Evolutionary conservation across 2,888 invertebrate species (phyloP).

Genomic region (Macrophya alboannulata): DNA sequence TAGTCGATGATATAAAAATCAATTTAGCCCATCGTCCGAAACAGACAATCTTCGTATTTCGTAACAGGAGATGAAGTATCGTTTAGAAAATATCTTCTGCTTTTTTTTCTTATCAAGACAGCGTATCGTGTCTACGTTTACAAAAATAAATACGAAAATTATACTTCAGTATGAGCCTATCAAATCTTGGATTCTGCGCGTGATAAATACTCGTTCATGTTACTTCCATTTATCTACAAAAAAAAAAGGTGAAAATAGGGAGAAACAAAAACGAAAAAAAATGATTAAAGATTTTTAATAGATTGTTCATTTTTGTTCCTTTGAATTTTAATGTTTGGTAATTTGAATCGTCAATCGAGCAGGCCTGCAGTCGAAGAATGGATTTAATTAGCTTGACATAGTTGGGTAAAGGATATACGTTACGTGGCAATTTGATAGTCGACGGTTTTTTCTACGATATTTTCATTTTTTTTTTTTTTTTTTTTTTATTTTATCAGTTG

Average conservation of each 20-base stretch:
- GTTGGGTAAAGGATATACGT: neutral
- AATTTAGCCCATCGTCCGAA: neutral
- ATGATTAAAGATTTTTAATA: neutral
- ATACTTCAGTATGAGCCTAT: neutral
- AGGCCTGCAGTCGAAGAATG: constrained; percentile 20
- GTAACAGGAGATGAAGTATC: neutral
- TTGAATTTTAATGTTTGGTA: neutral
- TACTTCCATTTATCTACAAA: neutral
- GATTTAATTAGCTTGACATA: constrained; percentile 35
- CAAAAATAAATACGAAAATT: neutral
- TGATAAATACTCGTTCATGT: neutral
- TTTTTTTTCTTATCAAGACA: neutral
- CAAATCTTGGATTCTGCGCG: neutral
- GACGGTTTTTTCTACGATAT: constrained; percentile 3
- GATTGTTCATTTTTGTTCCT: neutral
- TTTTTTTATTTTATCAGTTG: too few species aligned
- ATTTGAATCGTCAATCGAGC: constrained; percentile 23
- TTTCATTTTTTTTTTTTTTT: neutral
- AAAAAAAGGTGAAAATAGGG: neutral
- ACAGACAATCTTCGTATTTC: neutral
- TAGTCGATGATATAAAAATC: neutral
- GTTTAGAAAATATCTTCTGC: neutral
- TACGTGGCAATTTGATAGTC: constrained; percentile 42
- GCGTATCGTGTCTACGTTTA: neutral
- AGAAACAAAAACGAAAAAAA: neutral